phyloP scores from a whole-genome alignment of 64 coral and sea anemone genomes.

The Exaiptasia diaphana region DNA sequence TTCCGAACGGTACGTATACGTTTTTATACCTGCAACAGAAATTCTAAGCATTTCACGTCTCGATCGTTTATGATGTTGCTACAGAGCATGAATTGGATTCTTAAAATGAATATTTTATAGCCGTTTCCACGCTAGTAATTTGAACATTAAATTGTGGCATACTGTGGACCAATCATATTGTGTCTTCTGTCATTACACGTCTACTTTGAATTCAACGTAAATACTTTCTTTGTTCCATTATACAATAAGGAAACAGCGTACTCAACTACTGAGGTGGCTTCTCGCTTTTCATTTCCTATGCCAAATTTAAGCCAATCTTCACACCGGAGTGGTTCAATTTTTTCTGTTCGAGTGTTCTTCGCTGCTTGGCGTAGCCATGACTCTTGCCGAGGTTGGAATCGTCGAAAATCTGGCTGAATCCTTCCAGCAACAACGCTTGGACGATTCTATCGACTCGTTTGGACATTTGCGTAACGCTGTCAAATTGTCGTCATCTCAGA shows the following conservation, averaged over 20 bases:
- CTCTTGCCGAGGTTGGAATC: neutral
- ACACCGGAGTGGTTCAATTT: no score
- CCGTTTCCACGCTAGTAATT: neutral
- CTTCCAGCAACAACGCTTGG: neutral
- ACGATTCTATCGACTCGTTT: neutral
- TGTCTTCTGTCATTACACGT: neutral
- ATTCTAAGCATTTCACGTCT: no score
- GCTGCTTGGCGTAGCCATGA: neutral
- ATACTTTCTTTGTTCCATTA: neutral
- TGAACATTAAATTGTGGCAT: neutral
- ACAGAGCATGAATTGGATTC: neutral
- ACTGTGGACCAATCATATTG: neutral
- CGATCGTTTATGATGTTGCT: neutral
- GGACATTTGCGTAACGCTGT: neutral
- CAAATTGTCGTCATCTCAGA: neutral
- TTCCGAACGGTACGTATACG: neutral
- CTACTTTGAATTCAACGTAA: neutral
- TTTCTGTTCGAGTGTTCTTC: no score
- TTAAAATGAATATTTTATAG: neutral
- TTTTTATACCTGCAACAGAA: neutral
- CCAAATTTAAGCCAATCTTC: no score
- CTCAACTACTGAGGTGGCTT: no score
- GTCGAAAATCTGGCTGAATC: neutral
- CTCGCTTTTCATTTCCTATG: no score
- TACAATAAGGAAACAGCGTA: neutral